These are phyloP conservation scores for Drosophila yakuba DNA, from an alignment of 1,140 invertebrate species.

Conservation along the genomic window DNA sequence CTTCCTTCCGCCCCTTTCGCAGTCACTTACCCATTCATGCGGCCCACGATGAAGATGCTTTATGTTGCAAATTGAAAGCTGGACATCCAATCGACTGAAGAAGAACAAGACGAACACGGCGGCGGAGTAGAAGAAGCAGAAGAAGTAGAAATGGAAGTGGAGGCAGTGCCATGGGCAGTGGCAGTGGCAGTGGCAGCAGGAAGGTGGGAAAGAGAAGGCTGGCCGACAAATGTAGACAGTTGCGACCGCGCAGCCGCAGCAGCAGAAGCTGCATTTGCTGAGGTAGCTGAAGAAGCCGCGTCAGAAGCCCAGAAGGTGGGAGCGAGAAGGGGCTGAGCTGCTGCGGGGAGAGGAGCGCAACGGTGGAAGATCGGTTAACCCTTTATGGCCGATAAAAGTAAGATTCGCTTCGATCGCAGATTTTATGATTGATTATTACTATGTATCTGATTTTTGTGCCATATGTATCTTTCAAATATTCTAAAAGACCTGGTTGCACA, in stretches of 20 bases:
- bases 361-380: slow-evolving; percentile 40
- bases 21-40: slow-evolving; percentile 71
- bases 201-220: slow-evolving; percentile 42
- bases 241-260: slow-evolving; percentile 65
- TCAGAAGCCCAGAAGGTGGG: slow-evolving; percentile 31
- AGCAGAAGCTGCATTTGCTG: background rate
- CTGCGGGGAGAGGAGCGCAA: background rate
- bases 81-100: slow-evolving; percentile 78
- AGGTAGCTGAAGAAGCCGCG: slow-evolving; percentile 13
- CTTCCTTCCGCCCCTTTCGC: background rate
- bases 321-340: slow-evolving; percentile 8
- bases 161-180: no score
- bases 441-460: no score
- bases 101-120: slow-evolving; percentile 37
- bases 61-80: slow-evolving; percentile 83
- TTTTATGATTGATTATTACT: no score
- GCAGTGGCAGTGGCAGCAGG: slow-evolving; percentile 3
- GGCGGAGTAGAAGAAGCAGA: background rate
- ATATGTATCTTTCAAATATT: no score
- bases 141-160: background rate
- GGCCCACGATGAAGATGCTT: slow-evolving; percentile 82
- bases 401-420: background rate
- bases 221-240: slow-evolving; percentile 71
- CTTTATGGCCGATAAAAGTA: background rate
- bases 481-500: no score